Conservation (phyloP, 1,140 invertebrate genomes). For the Ptiloglossa arizonensis region DNA sequence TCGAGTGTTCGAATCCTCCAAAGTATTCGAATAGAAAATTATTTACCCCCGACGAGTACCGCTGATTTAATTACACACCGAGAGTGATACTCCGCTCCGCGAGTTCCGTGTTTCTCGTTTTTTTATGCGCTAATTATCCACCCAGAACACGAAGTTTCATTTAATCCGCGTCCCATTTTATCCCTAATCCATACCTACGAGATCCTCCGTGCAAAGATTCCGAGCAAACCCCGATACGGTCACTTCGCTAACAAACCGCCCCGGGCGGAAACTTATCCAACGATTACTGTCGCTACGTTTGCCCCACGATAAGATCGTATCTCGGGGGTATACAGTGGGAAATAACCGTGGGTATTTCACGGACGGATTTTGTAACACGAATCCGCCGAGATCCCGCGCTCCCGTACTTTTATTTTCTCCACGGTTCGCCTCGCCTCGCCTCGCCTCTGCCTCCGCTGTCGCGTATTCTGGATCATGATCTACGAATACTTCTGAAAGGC, state of each 20-base stretch:
- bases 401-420: too few species aligned
- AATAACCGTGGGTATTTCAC: constrained; percentile 52
- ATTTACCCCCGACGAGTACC: too few species aligned
- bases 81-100: constrained; percentile 8
- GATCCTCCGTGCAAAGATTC: background rate
- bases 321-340: constrained; percentile 38
- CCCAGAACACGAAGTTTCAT: background rate
- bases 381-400: constrained; percentile 27
- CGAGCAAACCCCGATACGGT: constrained; percentile 11
- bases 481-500: constrained; percentile 35
- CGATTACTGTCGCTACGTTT: constrained; percentile 58
- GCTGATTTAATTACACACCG: constrained; percentile 18
- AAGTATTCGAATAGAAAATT: too few species aligned
- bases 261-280: constrained; percentile 34
- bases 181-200: constrained; percentile 5
- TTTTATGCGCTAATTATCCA: constrained; percentile 24
- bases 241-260: constrained; percentile 9
- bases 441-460: background rate
- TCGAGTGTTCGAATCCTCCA: too few species aligned
- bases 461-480: constrained; percentile 48
- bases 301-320: constrained; percentile 42
- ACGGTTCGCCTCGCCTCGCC: background rate
- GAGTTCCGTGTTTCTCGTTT: constrained; percentile 17
- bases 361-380: constrained; percentile 47
- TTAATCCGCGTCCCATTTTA: constrained; percentile 28